Evolutionary conservation across 2,888 invertebrate genomes (phyloP), one percentile per base, ranked within the genome.

Genomic region (Gastracanthus pulcherrimus): DNA sequence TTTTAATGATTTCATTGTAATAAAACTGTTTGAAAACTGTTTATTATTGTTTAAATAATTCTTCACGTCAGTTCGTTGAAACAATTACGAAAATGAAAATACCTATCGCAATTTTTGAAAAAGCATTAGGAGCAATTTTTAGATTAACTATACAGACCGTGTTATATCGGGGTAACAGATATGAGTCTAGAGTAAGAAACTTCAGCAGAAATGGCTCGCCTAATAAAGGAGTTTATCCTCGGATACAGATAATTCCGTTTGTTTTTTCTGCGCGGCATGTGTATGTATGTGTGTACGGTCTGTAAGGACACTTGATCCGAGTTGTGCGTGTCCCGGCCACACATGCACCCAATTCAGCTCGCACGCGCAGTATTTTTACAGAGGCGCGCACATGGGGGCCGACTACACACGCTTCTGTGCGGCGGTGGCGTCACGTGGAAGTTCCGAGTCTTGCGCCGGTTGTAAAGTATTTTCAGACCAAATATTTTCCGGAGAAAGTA

Each of bases 401-500:
- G 13, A 41, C 23, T n/a, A 11, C 55, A 11, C 11, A 19, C n/a
- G 67, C 11, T 26, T 23, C 6, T 9, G 41, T 38, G 51, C 45
- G n/a, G n/a, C n/a, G n/a, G 62, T 34, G 31, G 5, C 38, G 48
- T 26, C 29, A 19, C 60, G 29, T 51, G 79, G n/a, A 38, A 55
- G 36, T 48, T 26, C 38, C 58, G 31, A 48, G 45, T 48, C 69
- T 26, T 62, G 23, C 48, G 19, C 9, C 70, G 71, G 48, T 58
- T 78, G 41, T 78, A 78, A 78, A 82, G 75, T 82, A 82, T 82
- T 82, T 83, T 83, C 80, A 79, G 81, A 79, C 69, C 72, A 83
- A 83, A 83, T 80, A 82, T 83, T 83, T 82, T 82, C 74, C 60
- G 51, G 81, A 82, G 78, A 79, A 83, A 84, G 83, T 80, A 76